Evolutionary conservation across 2,797 vertebrate genomes (phyloP).

Genomic region (Enteromius viviparus): DNA sequence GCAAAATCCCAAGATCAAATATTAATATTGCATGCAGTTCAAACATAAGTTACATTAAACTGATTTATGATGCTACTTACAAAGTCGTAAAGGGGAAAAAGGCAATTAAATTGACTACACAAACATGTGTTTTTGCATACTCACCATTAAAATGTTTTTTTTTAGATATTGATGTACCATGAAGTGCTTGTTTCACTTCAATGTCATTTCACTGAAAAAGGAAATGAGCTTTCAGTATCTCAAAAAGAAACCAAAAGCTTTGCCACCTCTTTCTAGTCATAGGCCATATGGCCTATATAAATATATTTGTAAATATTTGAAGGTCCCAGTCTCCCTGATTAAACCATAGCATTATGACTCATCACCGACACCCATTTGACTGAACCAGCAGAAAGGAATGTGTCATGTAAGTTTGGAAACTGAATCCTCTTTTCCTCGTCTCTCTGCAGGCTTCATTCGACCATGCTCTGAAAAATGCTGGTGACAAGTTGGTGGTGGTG

Average conservation of each 20-base stretch:
- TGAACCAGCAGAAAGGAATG: not conserved
- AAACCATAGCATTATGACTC: not conserved
- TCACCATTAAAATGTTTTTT: not conserved
- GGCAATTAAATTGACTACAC: not conserved
- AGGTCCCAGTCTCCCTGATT: not conserved
- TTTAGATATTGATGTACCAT: not conserved
- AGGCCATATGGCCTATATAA: not conserved
- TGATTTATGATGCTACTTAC: not conserved
- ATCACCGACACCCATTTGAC: not conserved
- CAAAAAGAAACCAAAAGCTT: not conserved
- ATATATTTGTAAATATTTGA: not conserved
- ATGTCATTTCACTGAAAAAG: not conserved
- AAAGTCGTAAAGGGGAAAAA: not conserved
- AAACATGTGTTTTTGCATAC: not conserved
- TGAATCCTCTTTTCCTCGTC: not conserved
- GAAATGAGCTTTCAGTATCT: not conserved
- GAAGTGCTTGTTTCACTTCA: not conserved
- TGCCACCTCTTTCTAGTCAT: not conserved
- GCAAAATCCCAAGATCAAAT: not conserved
- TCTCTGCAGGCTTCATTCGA: slow-evolving; percentile 75
- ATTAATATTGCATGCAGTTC: not conserved
- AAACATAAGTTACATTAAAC: not conserved
- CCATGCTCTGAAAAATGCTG: slow-evolving; percentile 67
- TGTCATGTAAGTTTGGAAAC: not conserved
- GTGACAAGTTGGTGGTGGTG: slow-evolving; percentile 84